Evolutionary conservation across 2,113 vertebrate genomes (phyloP), one percentile per base, ranked within the genome.

Genomic region (Cinclus mexicanus): DNA sequence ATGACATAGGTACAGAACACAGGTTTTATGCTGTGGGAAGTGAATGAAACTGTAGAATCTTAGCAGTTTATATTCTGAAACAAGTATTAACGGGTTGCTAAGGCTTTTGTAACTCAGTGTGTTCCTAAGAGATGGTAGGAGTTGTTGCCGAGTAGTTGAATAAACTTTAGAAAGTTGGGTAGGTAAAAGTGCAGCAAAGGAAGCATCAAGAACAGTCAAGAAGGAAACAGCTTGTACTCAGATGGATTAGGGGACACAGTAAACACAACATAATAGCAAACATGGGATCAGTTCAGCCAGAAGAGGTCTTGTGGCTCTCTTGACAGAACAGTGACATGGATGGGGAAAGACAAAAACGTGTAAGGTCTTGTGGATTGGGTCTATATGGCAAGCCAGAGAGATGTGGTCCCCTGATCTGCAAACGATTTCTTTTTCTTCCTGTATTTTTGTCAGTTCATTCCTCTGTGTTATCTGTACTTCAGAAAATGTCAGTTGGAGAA

Each of bases 401-500:
- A 56, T 57, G 33, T 69, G 16, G 18, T 75, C 16, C 39, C 33
- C 35, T 87, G 53, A 28, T 91, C 37, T 53, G 31, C 28, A 79
- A 80, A 25, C 1, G 1, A 57, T 67, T 79, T 64, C 7, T 78
- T 88, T 76, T 59, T 68, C 35, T 33, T 68, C 10, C 35, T 57
- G 6, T 47, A 29, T 61, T 93, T 92, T 76, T 67, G 21, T 25
- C 46, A 57, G 5, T 86, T 57, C 83, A 77, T 88, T 94, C 20
- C 56, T 52, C 42, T 70, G 22, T 69, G 28, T 87, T 93, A 64
- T 68, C 78, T 90, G 37, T 47, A 50, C 35, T 79, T 90, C 19
- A 49, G 59, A 87, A 91, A 85, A 60, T 11, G 75, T 90, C 85
- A 90, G 6, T 68, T 80, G 83, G 64, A 94, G 75, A 88, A 94